phyloP scores from a whole-genome alignment of 2,113 vertebrate genomes.

The Indri indri region DNA sequence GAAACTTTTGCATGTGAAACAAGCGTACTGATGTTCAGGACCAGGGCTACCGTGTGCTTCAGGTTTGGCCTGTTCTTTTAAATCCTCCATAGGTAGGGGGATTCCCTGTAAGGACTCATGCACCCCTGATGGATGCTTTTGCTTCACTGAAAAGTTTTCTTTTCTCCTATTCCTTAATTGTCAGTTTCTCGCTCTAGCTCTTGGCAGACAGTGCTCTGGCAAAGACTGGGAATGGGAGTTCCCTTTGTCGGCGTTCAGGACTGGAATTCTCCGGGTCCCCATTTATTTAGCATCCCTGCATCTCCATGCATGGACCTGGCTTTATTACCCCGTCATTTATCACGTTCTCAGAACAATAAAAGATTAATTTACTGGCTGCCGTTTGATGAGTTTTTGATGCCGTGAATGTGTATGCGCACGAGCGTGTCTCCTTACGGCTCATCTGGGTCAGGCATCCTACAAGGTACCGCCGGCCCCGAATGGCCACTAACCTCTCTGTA shows the following conservation, averaged over 20 bases:
- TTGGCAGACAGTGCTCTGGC: not conserved
- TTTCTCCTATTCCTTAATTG: not conserved
- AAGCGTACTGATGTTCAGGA: not conserved
- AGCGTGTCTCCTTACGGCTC: constrained; percentile 42
- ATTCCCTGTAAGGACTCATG: not conserved
- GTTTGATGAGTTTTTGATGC: constrained; percentile 68
- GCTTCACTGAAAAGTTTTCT: not conserved
- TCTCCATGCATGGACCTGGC: constrained; percentile 52
- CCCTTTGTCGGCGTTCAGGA: not conserved
- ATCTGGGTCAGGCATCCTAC: constrained; percentile 59
- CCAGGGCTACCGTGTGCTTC: not conserved
- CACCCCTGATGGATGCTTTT: not conserved
- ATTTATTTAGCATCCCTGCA: constrained; percentile 58
- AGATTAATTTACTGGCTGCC: constrained; percentile 60
- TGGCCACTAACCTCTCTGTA: constrained; percentile 80
- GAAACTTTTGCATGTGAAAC: constrained; percentile 53
- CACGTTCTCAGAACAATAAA: constrained; percentile 74
- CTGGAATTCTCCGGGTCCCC: constrained; percentile 11
- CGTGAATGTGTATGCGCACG: not conserved
- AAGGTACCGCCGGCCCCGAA: constrained; percentile 66
- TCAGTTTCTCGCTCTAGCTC: not conserved
- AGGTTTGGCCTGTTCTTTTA: not conserved
- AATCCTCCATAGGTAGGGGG: not conserved
- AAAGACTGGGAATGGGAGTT: not conserved
- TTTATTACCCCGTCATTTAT: constrained; percentile 75